Percentiles rank a stretch among this genome's conserved stretches.
phyloP scores from a whole-genome alignment of 2,113 vertebrate genomes.

The Paracanthobrama guichenoti region DNA sequence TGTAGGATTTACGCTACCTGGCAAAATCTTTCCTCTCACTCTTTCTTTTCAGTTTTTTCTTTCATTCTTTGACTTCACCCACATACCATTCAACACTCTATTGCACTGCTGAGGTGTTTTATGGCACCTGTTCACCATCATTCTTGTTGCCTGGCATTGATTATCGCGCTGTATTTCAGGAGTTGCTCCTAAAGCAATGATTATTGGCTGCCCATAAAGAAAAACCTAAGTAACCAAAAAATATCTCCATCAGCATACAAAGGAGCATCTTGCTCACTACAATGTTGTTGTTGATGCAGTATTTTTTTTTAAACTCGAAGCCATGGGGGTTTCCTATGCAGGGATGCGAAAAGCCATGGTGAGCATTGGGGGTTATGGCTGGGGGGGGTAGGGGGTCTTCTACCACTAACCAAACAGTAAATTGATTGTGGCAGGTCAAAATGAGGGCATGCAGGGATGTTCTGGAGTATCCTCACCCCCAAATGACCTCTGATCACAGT shows the following conservation, averaged over 20 bases:
- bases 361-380: not conserved
- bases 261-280: not conserved
- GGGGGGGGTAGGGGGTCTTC: not conserved
- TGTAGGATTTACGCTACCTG: constrained; percentile 38
- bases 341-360: not conserved
- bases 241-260: constrained; percentile 5
- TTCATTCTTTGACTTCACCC: constrained; percentile 16
- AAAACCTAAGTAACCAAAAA: constrained; percentile 19
- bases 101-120: constrained; percentile 23
- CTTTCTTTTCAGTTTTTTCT: not conserved
- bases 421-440: constrained; percentile 49
- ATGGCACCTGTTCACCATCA: constrained; percentile 7
- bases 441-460: constrained; percentile 22
- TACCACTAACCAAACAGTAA: constrained; percentile 22
- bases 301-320: not conserved
- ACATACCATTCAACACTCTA: not conserved
- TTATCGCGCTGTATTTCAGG: constrained; percentile 49
- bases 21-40: constrained; percentile 17
- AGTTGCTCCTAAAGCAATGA: constrained; percentile 16
- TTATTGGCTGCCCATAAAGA: constrained; percentile 36
- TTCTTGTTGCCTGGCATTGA: constrained; percentile 35
- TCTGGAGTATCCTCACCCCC: constrained; percentile 35
- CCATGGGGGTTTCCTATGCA: not conserved
- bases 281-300: not conserved
- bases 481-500: constrained; percentile 9